Conservation (phyloP, 2,888 invertebrate genomes). For the Synanthedon myopaeformis region DNA sequence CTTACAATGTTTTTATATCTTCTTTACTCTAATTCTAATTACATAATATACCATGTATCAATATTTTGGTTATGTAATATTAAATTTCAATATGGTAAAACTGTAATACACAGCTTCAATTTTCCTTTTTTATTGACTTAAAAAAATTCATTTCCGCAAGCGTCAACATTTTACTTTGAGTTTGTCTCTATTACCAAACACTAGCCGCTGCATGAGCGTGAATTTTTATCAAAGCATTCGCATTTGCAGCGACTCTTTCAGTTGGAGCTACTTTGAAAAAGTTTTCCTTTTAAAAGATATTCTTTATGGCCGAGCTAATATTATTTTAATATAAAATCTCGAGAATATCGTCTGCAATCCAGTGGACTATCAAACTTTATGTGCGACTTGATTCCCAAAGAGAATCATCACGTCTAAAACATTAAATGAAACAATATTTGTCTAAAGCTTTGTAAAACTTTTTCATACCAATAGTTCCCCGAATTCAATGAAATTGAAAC, state of each 20-base stretch:
- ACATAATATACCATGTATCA: too few species aligned
- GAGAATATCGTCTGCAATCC: too few species aligned
- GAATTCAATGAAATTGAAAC: slow-evolving; percentile 24
- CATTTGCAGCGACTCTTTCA: slow-evolving; percentile 22
- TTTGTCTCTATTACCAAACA: slow-evolving; percentile 26
- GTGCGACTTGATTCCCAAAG: neutral
- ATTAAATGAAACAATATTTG: slow-evolving; percentile 19
- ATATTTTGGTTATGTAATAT: too few species aligned
- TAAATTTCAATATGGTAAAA: too few species aligned
- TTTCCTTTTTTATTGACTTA: too few species aligned
- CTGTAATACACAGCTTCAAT: too few species aligned
- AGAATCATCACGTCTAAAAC: neutral
- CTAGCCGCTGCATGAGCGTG: slow-evolving; percentile 29
- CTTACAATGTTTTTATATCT: too few species aligned
- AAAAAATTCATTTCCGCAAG: too few species aligned
- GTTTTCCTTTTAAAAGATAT: neutral
- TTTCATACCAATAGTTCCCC: slow-evolving; percentile 30
- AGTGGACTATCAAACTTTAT: neutral
- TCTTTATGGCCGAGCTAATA: neutral
- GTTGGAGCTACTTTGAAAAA: neutral
- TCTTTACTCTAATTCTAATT: too few species aligned
- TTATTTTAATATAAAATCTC: too few species aligned
- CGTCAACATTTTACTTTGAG: slow-evolving; percentile 23
- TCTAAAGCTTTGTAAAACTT: slow-evolving; percentile 19
- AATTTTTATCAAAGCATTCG: slow-evolving; percentile 38